Base-by-base conservation (phyloP, 2,113 vertebrate species). In the Thunnus thynnus region DNA sequence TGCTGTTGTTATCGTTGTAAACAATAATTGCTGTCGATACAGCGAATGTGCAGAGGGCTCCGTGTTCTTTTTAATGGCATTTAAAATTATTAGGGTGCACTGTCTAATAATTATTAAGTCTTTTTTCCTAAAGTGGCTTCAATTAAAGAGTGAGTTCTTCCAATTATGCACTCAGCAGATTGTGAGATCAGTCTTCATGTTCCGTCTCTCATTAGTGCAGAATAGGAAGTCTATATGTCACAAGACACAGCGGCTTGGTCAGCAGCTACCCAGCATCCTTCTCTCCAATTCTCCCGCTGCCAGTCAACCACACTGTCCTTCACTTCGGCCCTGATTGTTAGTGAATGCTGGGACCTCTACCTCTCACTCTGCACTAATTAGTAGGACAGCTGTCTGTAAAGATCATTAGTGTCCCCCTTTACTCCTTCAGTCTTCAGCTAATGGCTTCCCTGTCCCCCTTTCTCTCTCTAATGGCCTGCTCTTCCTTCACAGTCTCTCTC, bases 311-410 rank as follows among this genome's bases (percentile, higher is more conserved):
- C 72, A 27, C 65, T 58, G 44, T 74, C 72, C 72, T 78, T 78
- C 71, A 47, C 32, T 46, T 62, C 48, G 20, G 41, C 51, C 46
- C 64, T 52, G 68, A 87, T 89, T 78, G 78, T 46, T 62, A 51
- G 71, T 63, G 75, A 90, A 56, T 61, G 72, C 5, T 3, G n/a
- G 57, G 74, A 80, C 82, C 70, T 70, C 54, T 64, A 64, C 66
- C 75, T 73, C 68, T 65, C 30, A 52, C 47, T 80, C 60, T 13
- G 41, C 63, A 30, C 51, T 87, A 87, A 88, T 93, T 90, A 90
- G 68, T 22, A 6, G 64, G 70, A 72, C 66, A 64, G 75, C 72
- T 63, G 72, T 86, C 71, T 79, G 32, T 73, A 60, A 57, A 82
- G 77, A 89, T 88, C 76, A 76, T 86, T 75, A 84, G 57, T 41